Percentiles rank a stretch among this genome's conserved stretches.
Evolutionary conservation across 2,113 vertebrate genomes (phyloP).

Genomic region (Piaya cayana): DNA sequence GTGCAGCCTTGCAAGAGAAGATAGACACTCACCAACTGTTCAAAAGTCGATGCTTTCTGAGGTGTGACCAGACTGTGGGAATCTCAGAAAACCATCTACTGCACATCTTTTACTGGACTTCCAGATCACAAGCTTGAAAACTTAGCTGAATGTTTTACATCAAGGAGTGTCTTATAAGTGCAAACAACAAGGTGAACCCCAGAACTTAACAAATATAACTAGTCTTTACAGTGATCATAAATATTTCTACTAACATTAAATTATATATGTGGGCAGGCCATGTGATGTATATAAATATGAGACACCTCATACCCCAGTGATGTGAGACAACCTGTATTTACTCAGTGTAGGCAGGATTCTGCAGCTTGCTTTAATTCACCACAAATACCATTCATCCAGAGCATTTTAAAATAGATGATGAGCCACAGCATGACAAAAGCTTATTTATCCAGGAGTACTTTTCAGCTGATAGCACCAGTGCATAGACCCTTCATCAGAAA

Average conservation of each 20-base stretch:
- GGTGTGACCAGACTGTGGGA: not conserved
- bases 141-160: not conserved
- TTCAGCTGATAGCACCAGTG: not conserved
- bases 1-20: not conserved
- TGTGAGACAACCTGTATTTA: not conserved
- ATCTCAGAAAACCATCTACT: not conserved
- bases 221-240: not conserved
- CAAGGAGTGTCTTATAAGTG: not conserved
- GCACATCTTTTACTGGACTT: not conserved
- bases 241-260: not conserved
- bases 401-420: not conserved
- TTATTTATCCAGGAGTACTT: too few relatives aligned
- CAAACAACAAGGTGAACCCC: not conserved
- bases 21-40: not conserved
- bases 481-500: not conserved
- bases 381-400: not conserved
- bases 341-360: not conserved
- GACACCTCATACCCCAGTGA: rapidly evolving
- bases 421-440: not conserved
- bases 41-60: not conserved
- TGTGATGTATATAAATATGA: not conserved
- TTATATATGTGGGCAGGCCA: not conserved
- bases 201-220: not conserved
- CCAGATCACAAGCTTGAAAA: not conserved
- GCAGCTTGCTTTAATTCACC: not conserved